phyloP scores from a whole-genome alignment of 2,113 vertebrate genomes.

The Catharus minimus region DNA sequence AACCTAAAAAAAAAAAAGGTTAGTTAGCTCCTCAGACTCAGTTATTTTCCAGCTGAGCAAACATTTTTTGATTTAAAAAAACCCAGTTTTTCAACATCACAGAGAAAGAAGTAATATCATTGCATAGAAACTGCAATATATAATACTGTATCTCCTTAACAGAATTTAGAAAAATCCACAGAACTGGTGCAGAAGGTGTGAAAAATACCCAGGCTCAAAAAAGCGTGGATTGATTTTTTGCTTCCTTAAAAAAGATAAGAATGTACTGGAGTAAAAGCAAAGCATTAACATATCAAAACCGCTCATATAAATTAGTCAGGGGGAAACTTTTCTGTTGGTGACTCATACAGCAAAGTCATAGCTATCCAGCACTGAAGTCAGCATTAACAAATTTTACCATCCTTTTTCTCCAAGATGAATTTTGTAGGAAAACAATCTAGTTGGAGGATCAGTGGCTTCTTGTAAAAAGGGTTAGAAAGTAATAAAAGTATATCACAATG shows the following conservation, averaged over 20 bases:
- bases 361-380: neutral
- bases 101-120: neutral
- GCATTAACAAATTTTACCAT: neutral
- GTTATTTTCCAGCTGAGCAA: neutral
- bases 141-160: neutral
- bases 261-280: neutral
- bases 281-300: neutral
- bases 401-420: neutral
- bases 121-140: neutral
- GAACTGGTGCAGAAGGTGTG: neutral
- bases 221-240: neutral
- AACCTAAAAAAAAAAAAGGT: neutral
- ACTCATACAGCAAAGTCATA: conserved; percentile 11
- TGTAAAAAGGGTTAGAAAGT: neutral
- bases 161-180: neutral
- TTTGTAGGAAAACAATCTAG: neutral
- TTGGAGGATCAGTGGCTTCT: neutral
- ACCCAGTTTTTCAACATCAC: neutral
- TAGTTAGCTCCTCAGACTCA: neutral
- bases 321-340: neutral
- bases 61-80: neutral
- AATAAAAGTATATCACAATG: neutral
- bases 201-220: neutral
- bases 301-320: neutral
- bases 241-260: neutral